Base-by-base conservation (phyloP, 2,113 vertebrate genomes). In the Heteronetta atricapilla region DNA sequence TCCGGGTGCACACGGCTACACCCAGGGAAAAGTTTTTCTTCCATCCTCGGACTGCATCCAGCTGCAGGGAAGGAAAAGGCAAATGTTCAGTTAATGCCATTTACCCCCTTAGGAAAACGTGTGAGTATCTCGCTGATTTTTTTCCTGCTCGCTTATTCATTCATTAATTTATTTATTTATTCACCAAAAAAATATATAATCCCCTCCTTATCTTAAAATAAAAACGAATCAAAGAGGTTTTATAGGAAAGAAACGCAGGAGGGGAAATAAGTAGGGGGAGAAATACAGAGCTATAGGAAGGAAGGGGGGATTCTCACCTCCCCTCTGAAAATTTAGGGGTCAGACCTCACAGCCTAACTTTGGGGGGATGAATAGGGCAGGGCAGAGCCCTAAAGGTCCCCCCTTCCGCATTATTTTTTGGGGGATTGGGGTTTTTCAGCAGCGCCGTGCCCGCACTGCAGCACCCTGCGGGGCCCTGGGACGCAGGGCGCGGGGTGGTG, bases 361-460 rank as follows among this genome's bases (percentile, higher is more conserved):
- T 20, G 6, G 21, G 50, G 48, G 31, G 4, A 8, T 4, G 20
- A 64, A 73, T 14, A 44, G 52, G 7, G 8, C 28, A 63, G 11
- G 33, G n/a, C 19, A 59, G 42, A 23, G 48, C 60, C 52, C 21
- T 22, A 22, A 26, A 82, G 14, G 7, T 2, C 13, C 10, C 13
- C 33, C 7, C n/a, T n/a, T n/a, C 2, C 3, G 13, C 29, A 16
- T 56, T 16, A 17, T 13, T n/a, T 46, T 23, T 46, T 9, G 18
- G 5, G 3, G 13, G 21, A 21, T 59, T 21, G 0, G 6, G 56
- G 64, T 2, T 44, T 56, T 33, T 21, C 38, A 3, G 2, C 33
- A 26, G 62, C 11, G 10, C 31, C 18, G 4, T 20, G 56, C 18
- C 31, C 31, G 9, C 31, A 21, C 31, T n/a, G 58, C 59, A 34